phyloP scores from a whole-genome alignment of 2,888 invertebrate species.

The Byasa hedistus region DNA sequence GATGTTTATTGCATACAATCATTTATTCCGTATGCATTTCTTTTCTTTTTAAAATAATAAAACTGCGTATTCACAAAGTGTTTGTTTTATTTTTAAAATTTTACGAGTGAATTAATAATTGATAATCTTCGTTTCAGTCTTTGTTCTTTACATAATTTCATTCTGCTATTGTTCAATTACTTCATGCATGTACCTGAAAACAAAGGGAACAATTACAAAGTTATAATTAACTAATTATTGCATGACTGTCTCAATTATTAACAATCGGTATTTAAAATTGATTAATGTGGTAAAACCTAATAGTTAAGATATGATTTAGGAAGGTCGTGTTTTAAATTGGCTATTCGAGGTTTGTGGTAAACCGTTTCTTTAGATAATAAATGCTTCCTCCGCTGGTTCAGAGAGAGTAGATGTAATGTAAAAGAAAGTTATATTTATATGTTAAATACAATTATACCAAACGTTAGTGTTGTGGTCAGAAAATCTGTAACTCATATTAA shows the following conservation, averaged over 20 bases:
- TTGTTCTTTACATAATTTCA: constrained; percentile 18
- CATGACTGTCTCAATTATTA: background rate
- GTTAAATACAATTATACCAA: no score
- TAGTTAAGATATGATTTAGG: no score
- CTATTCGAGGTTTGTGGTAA: no score
- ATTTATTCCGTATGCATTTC: background rate
- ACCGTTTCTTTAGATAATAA: no score
- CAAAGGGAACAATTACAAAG: constrained; percentile 19
- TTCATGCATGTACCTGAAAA: constrained; percentile 54
- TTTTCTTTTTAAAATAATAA: constrained; percentile 13
- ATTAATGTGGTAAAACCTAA: no score
- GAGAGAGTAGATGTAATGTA: no score
- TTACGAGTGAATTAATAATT: constrained; percentile 5
- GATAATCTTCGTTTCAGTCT: constrained; percentile 18
- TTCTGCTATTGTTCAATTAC: constrained; percentile 27
- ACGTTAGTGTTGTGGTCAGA: no score
- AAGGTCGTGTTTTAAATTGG: no score
- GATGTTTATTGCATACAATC: background rate
- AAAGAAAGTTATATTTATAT: no score
- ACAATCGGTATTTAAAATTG: background rate
- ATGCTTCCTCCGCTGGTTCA: no score
- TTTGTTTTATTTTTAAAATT: constrained; percentile 13
- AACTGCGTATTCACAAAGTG: constrained; percentile 11
- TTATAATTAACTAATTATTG: background rate
- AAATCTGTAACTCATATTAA: no score